Percentiles rank a stretch among this genome's conserved stretches.
phyloP scores from a whole-genome alignment of 2,888 invertebrate species.

The Blomia tropicalis region DNA sequence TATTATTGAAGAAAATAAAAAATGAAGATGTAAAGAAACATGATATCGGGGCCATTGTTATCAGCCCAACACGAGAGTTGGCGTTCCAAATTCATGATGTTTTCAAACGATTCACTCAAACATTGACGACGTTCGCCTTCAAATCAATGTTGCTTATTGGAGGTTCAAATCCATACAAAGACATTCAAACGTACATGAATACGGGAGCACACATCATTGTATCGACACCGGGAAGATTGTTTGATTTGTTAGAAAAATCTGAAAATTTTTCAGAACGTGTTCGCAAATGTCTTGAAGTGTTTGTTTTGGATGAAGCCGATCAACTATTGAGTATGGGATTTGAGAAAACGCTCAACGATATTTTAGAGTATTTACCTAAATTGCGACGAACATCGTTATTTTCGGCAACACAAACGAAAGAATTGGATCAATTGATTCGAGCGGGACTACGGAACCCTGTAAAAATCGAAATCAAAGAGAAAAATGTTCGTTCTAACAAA shows the following conservation, averaged over 20 bases:
- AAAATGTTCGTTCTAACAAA: constrained; percentile 34
- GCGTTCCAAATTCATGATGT: constrained; percentile 65
- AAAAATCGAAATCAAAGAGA: constrained; percentile 71
- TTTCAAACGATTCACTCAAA: constrained; percentile 29
- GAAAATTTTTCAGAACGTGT: constrained; percentile 40
- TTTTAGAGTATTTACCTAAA: constrained; percentile 74
- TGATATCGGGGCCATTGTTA: constrained; percentile 67
- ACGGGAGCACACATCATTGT: constrained; percentile 68
- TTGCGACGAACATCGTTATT: constrained; percentile 92
- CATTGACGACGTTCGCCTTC: constrained; percentile 2
- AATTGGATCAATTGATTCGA: constrained; percentile 70
- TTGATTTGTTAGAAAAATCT: constrained; percentile 48
- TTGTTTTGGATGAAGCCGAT: constrained; percentile 93
- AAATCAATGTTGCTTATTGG: constrained; percentile 46
- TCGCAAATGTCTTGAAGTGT: constrained; percentile 58
- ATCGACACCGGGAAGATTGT: constrained; percentile 83
- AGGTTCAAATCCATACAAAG: constrained; percentile 60
- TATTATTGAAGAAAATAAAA: constrained; percentile 46
- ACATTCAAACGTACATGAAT: constrained; percentile 49
- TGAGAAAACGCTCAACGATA: constrained; percentile 59
- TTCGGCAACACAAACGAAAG: constrained; percentile 94
- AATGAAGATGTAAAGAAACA: constrained; percentile 47
- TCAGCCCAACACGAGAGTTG: constrained; percentile 89
- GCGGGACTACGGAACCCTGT: constrained; percentile 89
- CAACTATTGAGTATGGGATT: constrained; percentile 82